Evolutionary conservation across 2,797 vertebrate species (phyloP).

Genomic region (Hapalemur alaotrensis): DNA sequence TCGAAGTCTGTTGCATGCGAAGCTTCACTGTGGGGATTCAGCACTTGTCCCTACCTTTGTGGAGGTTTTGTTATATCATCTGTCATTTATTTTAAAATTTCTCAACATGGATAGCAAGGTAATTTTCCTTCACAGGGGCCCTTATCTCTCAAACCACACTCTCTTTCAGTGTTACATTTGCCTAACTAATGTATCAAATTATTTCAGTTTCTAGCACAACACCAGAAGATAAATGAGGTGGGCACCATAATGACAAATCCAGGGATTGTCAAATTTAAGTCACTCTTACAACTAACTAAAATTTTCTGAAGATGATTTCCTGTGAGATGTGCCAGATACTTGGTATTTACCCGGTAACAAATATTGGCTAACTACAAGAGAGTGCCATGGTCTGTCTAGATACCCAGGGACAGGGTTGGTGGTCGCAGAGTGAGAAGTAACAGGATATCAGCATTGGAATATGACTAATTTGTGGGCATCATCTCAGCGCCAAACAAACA

Average conservation of each 20-base stretch:
- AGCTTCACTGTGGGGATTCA: background rate
- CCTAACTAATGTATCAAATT: background rate
- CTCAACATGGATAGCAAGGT: background rate
- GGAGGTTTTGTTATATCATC: background rate
- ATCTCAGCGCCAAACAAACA: background rate
- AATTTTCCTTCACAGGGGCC: background rate
- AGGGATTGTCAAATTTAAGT: background rate
- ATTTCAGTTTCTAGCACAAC: background rate
- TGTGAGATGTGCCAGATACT: background rate
- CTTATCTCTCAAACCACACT: background rate
- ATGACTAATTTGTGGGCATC: background rate
- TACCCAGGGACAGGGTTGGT: background rate
- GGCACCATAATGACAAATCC: background rate
- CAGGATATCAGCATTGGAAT: background rate
- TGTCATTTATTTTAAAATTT: background rate
- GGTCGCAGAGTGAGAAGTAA: background rate
- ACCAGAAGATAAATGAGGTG: background rate
- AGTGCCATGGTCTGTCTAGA: background rate
- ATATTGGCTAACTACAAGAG: background rate
- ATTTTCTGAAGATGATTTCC: background rate
- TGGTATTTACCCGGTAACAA: background rate
- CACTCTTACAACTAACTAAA: slow-evolving; percentile 24
- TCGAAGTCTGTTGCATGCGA: background rate
- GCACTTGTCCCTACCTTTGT: background rate
- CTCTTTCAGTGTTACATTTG: background rate